Base-by-base conservation (phyloP, 2,888 invertebrate genomes). In the Hylaea fasciaria region DNA sequence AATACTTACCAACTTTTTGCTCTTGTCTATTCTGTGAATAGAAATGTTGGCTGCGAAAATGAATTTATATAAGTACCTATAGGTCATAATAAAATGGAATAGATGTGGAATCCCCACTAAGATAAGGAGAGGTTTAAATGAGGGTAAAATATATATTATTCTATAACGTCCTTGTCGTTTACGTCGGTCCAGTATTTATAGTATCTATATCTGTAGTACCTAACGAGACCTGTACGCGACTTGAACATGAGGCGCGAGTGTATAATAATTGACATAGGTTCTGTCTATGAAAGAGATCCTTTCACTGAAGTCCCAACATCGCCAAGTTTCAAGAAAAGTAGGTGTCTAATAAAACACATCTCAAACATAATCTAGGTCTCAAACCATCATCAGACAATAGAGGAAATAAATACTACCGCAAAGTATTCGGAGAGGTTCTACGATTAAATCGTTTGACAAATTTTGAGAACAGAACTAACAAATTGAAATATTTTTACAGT, bases 1-100 rank as follows among this genome's bases (percentile, higher is more conserved):
- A 54, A 50, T 17, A 49, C 29, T 32, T 54, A 52, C 39, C 10
- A 37, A 43, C 29, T 55, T 35, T 55, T 37, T 52, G 35, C 46
- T 51, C 43, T 32, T 57, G 32, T 62, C 61, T 62, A 62, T 62
- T 62, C 61, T 62, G 56, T 62, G 61, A 62, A 62, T 62, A 62
- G 61, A 47, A 56, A 11, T 55, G 3, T 56, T 56, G 47, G 47
- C 51, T 61, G 51, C 44, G 44, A 50, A 45, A 45, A 55, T 50
- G 45, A 55, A 55, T 50, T 55, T 49, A 54, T 54, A 16, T 50
- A 22, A 55, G 52, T 61, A n/a, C n/a, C n/a, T n/a, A n/a, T n/a
- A 56, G 52, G 41, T 28, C 44, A 50, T 46, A 22, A 22, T 22
- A 22, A 22, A 22, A 22, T 56, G 37, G 52, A 51, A 47, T 46